A percentile compares a stretch with the other conserved stretches of the same genome.
Conservation (phyloP, 2,888 invertebrate genomes). For the Stenolophus ochropezus region DNA sequence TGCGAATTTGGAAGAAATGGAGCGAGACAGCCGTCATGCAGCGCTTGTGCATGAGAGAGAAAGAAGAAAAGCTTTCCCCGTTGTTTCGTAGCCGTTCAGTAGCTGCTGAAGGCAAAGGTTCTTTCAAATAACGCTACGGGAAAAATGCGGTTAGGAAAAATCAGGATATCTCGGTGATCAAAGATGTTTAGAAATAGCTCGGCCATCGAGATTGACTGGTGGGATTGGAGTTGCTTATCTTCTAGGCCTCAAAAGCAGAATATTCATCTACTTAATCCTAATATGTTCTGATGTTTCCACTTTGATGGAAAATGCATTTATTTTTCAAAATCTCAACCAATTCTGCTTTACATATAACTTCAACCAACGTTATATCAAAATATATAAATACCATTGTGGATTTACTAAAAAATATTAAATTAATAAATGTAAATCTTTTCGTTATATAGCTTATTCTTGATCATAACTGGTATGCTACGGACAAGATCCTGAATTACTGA, state of each 20-base stretch:
- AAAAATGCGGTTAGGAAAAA: constrained; percentile 57
- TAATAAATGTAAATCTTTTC: too few species aligned
- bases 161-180: constrained; percentile 58
- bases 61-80: constrained; percentile 22
- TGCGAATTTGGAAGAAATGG: constrained; percentile 13
- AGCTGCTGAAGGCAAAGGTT: constrained; percentile 46
- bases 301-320: background rate
- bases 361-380: too few species aligned
- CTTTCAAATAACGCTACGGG: constrained; percentile 49
- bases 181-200: constrained; percentile 56
- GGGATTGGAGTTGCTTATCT: constrained; percentile 52
- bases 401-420: too few species aligned
- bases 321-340: background rate
- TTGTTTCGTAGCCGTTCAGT: constrained; percentile 51
- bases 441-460: too few species aligned
- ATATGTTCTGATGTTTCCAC: constrained; percentile 22
- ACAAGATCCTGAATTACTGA: too few species aligned
- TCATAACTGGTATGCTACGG: too few species aligned
- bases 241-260: constrained; percentile 1
- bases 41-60: background rate
- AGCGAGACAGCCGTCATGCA: background rate
- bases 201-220: constrained; percentile 58
- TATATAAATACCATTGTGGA: too few species aligned
- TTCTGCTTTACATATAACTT: too few species aligned
- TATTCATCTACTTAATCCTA: constrained; percentile 30